Conservation (phyloP, 2,888 invertebrate genomes). For the Hemithea aestivaria region DNA sequence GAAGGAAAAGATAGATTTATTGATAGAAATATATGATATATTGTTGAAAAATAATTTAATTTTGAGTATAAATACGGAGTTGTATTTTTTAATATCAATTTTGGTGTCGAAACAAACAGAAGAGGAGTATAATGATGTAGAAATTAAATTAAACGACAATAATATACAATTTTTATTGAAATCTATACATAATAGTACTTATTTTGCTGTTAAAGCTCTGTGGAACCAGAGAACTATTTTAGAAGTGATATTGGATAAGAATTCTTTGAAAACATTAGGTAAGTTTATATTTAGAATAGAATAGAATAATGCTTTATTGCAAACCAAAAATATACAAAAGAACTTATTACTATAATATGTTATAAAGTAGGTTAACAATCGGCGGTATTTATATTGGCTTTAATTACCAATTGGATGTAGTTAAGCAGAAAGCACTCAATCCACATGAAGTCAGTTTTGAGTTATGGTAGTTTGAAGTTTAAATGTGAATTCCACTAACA, state of each 20-base stretch:
- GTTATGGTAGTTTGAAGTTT: no score
- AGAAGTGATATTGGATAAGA: slow-evolving; percentile 78
- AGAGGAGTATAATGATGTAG: slow-evolving; percentile 44
- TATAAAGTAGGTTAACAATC: no score
- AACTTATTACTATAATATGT: no score
- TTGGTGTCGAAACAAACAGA: slow-evolving; percentile 73
- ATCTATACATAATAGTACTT: slow-evolving; percentile 84
- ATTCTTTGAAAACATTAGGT: slow-evolving; percentile 77
- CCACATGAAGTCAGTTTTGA: no score
- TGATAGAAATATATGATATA: slow-evolving; percentile 78
- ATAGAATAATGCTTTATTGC: no score
- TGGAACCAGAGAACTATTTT: slow-evolving; percentile 78
- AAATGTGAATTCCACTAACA: no score
- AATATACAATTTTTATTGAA: slow-evolving; percentile 58
- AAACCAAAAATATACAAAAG: no score
- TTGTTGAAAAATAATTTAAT: slow-evolving; percentile 81
- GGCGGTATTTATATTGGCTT: no score
- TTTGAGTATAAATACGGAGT: slow-evolving; percentile 82
- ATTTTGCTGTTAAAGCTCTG: slow-evolving; percentile 85
- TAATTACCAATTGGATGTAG: no score
- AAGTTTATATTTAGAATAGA: no score
- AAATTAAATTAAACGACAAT: slow-evolving; percentile 38
- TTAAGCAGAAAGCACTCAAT: no score
- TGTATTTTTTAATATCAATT: slow-evolving; percentile 84
- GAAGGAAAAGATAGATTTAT: slow-evolving; percentile 71